Evolutionary conservation across 2,113 vertebrate genomes (phyloP).

Genomic region (Triplophysa siluroides): DNA sequence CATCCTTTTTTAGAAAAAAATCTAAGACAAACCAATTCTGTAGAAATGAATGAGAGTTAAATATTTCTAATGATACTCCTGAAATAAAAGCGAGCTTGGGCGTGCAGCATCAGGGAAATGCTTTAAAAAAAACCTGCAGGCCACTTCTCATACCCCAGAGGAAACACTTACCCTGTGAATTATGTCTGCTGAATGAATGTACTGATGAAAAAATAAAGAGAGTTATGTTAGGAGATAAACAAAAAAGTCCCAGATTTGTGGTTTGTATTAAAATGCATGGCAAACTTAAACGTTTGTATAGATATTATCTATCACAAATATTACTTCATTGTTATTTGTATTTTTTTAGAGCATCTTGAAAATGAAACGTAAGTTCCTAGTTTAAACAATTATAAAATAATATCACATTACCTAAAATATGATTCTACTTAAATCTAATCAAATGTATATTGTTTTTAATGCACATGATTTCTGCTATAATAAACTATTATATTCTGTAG

Average conservation of each 20-base stretch:
- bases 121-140: not conserved
- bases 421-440: no score
- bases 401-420: no score
- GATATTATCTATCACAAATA: not conserved
- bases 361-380: no score
- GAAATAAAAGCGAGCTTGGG: not conserved
- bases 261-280: not conserved
- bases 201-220: constrained; percentile 75
- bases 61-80: not conserved
- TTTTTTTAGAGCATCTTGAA: not conserved
- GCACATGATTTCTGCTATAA: no score
- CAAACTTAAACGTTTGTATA: not conserved
- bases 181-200: constrained; percentile 98
- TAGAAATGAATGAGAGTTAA: not conserved
- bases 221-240: not conserved
- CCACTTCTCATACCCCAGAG: not conserved
- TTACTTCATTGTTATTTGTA: no score
- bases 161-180: constrained; percentile 93
- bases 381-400: no score
- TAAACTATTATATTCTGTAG: no score
- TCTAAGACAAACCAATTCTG: no score
- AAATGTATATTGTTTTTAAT: no score
- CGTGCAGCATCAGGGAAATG: not conserved
- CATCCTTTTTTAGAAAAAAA: no score
- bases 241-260: constrained; percentile 7